These are phyloP conservation scores for Metallyticus violacea DNA, from an alignment of 2,888 invertebrate species.

Conservation along the genomic window DNA sequence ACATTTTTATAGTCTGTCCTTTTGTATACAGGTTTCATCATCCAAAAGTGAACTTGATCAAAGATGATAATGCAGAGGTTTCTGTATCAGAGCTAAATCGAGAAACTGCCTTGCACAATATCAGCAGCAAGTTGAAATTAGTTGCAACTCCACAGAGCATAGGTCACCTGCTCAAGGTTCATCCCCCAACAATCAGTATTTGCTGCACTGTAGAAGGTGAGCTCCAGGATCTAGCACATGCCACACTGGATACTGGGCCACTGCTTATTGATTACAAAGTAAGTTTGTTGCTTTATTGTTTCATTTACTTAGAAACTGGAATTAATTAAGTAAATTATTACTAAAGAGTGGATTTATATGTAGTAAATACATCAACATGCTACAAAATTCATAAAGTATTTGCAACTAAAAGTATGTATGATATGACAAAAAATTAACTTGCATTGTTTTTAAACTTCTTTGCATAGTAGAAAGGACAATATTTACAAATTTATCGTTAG, in stretches of 20 bases:
- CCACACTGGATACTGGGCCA: constrained; percentile 39
- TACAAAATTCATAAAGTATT: too few relatives aligned
- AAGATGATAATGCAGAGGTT: constrained; percentile 39
- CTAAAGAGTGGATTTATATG: too few relatives aligned
- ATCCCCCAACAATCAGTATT: constrained; percentile 44
- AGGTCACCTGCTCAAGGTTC: constrained; percentile 40
- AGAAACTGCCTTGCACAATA: constrained; percentile 40
- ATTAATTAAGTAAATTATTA: too few relatives aligned
- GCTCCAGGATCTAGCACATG: constrained; percentile 39
- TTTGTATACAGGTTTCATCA: constrained; percentile 42
- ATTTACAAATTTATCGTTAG: too few relatives aligned
- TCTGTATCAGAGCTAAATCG: constrained; percentile 36
- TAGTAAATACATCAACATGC: too few relatives aligned
- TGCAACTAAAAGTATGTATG: too few relatives aligned
- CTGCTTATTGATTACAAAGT: constrained; percentile 36
- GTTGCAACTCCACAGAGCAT: constrained; percentile 43
- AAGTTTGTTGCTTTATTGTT: too few relatives aligned
- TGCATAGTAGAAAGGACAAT: too few relatives aligned
- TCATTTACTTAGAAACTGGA: too few relatives aligned
- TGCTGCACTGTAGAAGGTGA: constrained; percentile 37
- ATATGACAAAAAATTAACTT: too few relatives aligned
- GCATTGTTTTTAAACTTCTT: too few relatives aligned
- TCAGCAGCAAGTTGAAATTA: constrained; percentile 44
- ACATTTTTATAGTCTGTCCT: too few relatives aligned
- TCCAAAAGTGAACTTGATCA: constrained; percentile 42